Base-by-base conservation (phyloP, 2,888 invertebrate genomes). In the Plagodis dolabraria region DNA sequence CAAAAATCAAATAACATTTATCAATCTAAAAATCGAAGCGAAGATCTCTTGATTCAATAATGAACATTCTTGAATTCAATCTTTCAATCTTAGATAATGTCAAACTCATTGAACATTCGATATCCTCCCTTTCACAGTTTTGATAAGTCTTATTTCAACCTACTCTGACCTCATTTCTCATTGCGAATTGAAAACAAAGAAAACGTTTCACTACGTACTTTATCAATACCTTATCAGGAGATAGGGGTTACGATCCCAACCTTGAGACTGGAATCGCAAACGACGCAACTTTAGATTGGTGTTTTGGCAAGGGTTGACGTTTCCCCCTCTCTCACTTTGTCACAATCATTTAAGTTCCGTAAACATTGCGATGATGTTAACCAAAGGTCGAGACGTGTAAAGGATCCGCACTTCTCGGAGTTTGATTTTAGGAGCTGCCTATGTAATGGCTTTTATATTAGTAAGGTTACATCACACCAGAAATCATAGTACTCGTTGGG, bases 201-300 rank as follows among this genome's bases (percentile, higher is more conserved):
- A 57, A 55, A 34, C 52, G 44, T 44, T 63, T 51, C 53, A 44
- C 42, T 55, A 52, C 36, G 47, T 50, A 58, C 43, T 60, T 62
- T 61, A 63, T 65, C 65, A 67, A 53, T 57, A 56, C 58, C 47
- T 56, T 67, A 64, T 64, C 64, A 51, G 46, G n/a, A 53, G 56
- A 56, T 52, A 63, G 47, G 43, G 36, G 42, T 56, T 51, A 12
- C 12, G 56, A 42, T 54, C 53, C 53, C 10, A 33, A 47, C 63
- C 63, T 51, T 63, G 52, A 22, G 22, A 42, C 33, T 6, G 45
- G 51, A 59, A 55, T 47, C 36, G 60, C 52, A 36, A 54, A 60
- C 60, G 56, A 53, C 53, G 48, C 36, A 56, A 57, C 48, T 53
- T 61, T 61, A 52, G 56, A 60, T 60, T 60, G 51, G 33, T 48